Base-by-base conservation (phyloP, 1,140 invertebrate genomes). In the Colletes latitarsis region DNA sequence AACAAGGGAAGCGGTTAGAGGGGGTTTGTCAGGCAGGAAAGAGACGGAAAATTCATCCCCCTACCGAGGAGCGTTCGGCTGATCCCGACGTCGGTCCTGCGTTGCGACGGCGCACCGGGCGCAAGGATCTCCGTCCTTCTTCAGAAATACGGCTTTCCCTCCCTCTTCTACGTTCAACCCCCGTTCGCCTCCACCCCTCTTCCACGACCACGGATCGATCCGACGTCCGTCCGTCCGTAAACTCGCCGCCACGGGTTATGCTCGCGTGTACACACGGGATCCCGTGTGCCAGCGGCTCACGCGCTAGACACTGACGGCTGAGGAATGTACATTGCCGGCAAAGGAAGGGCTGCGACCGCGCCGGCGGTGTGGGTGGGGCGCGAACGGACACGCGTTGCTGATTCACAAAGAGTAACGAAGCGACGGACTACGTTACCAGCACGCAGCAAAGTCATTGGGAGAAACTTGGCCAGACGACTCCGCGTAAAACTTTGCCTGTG, bases 121-220 rank as follows among this genome's bases (percentile, higher is more conserved):
- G 66, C 81, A 82, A 83, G 84, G 73, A 87, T 82, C 75, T 81
- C 81, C 67, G 77, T 87, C 85, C 84, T 82, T 86, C 77, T 79
- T 69, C 71, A 52, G 14, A 41, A 63, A 19, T 41, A 39, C 63
- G 55, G 52, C 66, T 17, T 60, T 76, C 58, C 68, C 53, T 80
- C 41, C 53, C 66, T 68, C 62, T 69, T 55, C 66, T 55, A 57
- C 10, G 57, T 19, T 41, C 79, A 72, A 57, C 63, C 72, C 53
- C 49, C 30, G 30, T 57, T 60, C 49, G 41, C 69, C 81, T 73
- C 75, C 2, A 62, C 52, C 77, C 66, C 84, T 76, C 82, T 74
- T 67, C 85, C 80, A 77, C 76, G 77, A 78, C 83, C 79, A 70
- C 67, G 81, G 80, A 89, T 89, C 88, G 87, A 89, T 89, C 84